A percentile compares a stretch with the other conserved stretches of the same genome.
Conservation (phyloP, 2,888 invertebrate genomes). For the Pedicia rivosa region DNA sequence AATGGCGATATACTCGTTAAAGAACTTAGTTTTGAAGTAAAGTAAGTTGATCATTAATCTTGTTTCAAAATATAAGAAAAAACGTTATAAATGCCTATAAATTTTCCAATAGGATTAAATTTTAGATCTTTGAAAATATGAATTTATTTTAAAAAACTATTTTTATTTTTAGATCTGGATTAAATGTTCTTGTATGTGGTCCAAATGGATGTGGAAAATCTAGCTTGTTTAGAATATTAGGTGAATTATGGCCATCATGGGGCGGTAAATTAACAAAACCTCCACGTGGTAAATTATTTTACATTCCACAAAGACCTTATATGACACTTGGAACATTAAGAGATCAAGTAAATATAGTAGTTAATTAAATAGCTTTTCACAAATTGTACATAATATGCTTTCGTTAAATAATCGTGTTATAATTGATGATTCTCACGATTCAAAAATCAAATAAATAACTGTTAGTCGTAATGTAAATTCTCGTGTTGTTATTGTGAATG, state of each 20-base stretch:
- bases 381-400: no score
- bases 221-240: conserved; percentile 88
- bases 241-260: conserved; percentile 95
- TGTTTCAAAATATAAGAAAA: background rate
- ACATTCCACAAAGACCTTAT: conserved; percentile 89
- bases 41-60: conserved; percentile 27
- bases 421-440: background rate
- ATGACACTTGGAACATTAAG: conserved; percentile 92
- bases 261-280: conserved; percentile 90
- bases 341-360: conserved; percentile 81
- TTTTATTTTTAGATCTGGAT: conserved; percentile 49
- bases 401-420: background rate
- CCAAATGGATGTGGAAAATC: conserved; percentile 99
- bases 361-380: no score
- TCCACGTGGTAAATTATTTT: conserved; percentile 83
- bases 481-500: no score
- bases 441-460: background rate
- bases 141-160: background rate
- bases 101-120: no score
- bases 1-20: conserved; percentile 90
- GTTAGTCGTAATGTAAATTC: no score
- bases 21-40: conserved; percentile 80
- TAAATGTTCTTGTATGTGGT: conserved; percentile 95
- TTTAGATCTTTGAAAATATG: background rate
- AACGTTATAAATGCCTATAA: background rate